Evolutionary conservation across 1,140 invertebrate species (phyloP).

Genomic region (Goniozus legneri): DNA sequence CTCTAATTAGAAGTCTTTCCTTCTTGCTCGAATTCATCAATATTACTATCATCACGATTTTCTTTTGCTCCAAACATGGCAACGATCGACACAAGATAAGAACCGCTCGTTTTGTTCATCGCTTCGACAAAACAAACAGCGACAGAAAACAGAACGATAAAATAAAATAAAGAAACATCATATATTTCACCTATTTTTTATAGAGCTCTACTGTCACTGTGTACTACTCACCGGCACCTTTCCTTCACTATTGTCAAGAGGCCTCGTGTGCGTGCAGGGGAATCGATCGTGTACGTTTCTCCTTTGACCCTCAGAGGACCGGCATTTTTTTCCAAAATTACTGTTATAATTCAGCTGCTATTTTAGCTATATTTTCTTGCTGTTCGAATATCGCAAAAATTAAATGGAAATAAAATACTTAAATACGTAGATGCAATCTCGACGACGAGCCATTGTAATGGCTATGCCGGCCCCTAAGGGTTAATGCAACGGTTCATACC

Average conservation of each 20-base stretch:
- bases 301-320: neutral
- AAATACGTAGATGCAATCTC: no score
- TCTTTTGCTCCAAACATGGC: no score
- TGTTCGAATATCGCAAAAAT: no score
- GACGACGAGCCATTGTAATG: no score
- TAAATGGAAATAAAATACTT: no score
- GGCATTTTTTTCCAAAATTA: neutral
- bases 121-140: no score
- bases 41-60: no score
- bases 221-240: conserved; percentile 33
- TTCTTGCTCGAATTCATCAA: neutral
- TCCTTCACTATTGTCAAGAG: conserved; percentile 35
- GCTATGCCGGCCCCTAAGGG: no score
- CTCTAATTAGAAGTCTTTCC: neutral
- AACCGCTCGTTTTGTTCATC: neutral
- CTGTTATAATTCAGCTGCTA: neutral
- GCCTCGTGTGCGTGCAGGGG: no score
- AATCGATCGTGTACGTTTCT: conserved; percentile 4
- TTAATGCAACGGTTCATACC: neutral
- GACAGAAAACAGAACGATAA: no score
- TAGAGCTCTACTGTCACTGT: conserved; percentile 27
- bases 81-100: neutral
- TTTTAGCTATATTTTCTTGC: neutral
- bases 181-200: conserved; percentile 24
- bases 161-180: no score